Conservation (phyloP, 2,888 invertebrate genomes). For the Eremobia ochroleuca region DNA sequence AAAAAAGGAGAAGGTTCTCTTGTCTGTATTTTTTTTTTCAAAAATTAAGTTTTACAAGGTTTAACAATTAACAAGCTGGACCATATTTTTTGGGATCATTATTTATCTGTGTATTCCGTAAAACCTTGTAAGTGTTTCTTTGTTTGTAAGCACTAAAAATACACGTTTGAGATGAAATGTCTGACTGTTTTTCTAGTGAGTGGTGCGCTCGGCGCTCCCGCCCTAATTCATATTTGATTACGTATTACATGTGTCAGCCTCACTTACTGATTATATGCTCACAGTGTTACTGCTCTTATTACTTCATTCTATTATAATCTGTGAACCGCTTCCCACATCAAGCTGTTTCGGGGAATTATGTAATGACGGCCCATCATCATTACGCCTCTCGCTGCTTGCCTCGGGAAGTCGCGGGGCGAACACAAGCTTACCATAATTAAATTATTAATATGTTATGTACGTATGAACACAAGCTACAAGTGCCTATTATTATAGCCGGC, state of each 20-base stretch:
- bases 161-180: not conserved
- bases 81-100: not conserved
- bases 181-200: not conserved
- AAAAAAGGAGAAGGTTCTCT: not conserved
- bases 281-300: constrained; percentile 42
- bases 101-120: not conserved
- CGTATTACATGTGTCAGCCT: constrained; percentile 38
- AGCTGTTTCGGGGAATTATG: constrained; percentile 43
- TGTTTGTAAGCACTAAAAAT: not conserved
- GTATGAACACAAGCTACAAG: not conserved
- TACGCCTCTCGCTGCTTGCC: constrained; percentile 40
- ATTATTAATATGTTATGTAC: constrained; percentile 6
- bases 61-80: not conserved
- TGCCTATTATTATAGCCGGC: not conserved
- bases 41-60: no score
- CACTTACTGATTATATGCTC: constrained; percentile 47
- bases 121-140: not conserved
- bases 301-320: constrained; percentile 51
- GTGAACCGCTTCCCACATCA: constrained; percentile 35
- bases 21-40: not conserved
- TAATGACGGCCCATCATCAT: constrained; percentile 60
- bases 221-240: constrained; percentile 71
- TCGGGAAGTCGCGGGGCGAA: constrained; percentile 2
- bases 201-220: constrained; percentile 40
- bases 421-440: not conserved